Evolutionary conservation across 2,888 invertebrate species (phyloP), one percentile per base, ranked within the genome.

Genomic region (Eupithecia insigniata): DNA sequence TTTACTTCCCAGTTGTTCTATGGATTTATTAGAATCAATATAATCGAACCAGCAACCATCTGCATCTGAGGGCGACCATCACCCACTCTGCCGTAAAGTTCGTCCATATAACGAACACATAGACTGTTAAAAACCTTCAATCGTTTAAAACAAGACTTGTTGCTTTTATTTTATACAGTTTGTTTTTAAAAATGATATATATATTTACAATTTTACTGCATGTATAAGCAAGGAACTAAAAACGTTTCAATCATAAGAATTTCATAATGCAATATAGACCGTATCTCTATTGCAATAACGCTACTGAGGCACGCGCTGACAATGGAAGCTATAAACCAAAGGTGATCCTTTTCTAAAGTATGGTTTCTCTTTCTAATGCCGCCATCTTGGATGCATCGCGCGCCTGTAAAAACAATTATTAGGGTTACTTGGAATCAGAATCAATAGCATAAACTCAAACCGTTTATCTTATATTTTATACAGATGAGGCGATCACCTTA

Each of bases 241-340:
- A 58, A 26, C 26, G 58, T 26, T 28, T 28, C 26, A 28, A 28
- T 58, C 58, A 58, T 58, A 58, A 58, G 58, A 58, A 58, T 30
- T 43, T 30, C 36, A 66, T 32, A 22, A 36, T 10, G 36, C 28
- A 43, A 64, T 51, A 30, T 74, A 34, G 32, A 69, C 58, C 64
- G 69, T 69, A 74, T 51, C 2, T 8, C 66, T 71, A 71, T 69
- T 22, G 62, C 6, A 71, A 64, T 69, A 69, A 64, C 32, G 71
- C 36, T 71, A 46, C 36, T 60, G 51, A 58, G 74, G 74, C 74
- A 66, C 73, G 71, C 74, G 69, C 43, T 66, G 46, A 36, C 73
- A 74, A 74, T 67, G 71, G 71, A 74, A 74, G 71, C 74, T 69
- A 71, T 39, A 66, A 69, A 74, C 68, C 66, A 67, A 70, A 65